Base-by-base conservation (phyloP, 2,888 invertebrate genomes). In the Euzetes globulus region DNA sequence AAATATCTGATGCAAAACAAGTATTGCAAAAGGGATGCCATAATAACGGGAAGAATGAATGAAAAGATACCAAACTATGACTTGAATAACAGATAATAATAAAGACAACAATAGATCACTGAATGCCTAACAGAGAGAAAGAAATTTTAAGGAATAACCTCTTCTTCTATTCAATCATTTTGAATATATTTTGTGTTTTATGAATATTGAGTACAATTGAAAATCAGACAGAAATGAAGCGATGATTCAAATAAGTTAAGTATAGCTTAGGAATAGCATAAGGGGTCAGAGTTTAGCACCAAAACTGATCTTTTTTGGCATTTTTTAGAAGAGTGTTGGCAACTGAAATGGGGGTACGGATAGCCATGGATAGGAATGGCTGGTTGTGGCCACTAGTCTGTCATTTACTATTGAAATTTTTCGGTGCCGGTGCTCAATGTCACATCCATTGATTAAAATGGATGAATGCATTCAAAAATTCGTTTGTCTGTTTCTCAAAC, bases 401-500 rank as follows among this genome's bases (percentile, higher is more conserved):
- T 68, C 68, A 68, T 68, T 68, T 68, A 68, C 68, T 41, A 68
- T 41, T 19, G 41, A 15, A 37, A 68, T 68, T 68, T 68, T 68
- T 27, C 29, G 33, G 41, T 68, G 68, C 68, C 68, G 68, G 22
- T 68, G 41, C 68, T 68, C 68, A 68, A 9, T 68, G 68, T 68
- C 68, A 45, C 68, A 68, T 68, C 68, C 68, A 68, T 19, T 68
- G 41, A 68, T 68, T 68, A 68, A 68, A 68, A 68, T 45, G 68
- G 68, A 68, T 68, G 68, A 68, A 68, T 68, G 68, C 68, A 41
- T 68, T 68, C 68, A 68, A 60, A 41, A 41, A 68, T 68, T 68
- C 41, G 13, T 45, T 11, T 68, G 41, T 41, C 25, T 29, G 17
- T 27, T 25, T 41, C 19, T 41, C 45, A 11, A 37, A 41, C 68